Base-by-base conservation (phyloP, 2,113 vertebrate genomes). In the Tyrannus savana region DNA sequence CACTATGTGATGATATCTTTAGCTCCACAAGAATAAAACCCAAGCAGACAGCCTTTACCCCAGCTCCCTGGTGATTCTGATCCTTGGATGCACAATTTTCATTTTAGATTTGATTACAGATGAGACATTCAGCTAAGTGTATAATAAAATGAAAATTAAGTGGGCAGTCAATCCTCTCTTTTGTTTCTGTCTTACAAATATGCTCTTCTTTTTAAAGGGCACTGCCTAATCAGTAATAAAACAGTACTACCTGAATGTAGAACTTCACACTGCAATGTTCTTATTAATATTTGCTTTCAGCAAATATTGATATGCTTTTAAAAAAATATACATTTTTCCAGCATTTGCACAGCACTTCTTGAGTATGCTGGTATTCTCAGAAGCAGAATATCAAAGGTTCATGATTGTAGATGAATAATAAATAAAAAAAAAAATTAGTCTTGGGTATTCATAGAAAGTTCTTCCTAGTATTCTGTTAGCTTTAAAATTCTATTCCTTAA, bases 341-440 rank as follows among this genome's bases (percentile, higher is more conserved):
- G 16, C 69, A 46, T 73, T 92, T 79, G 25, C 21, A 39, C 12
- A 58, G 7, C 21, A 53, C 3, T 66, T 12, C 15, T 88, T 80
- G 16, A 63, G 3, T 46, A 47, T 19, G 12, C 4, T 1, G 0
- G 5, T 56, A 37, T 18, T 75, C 44, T 71, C 55, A 68, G 52
- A 79, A 84, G 24, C 12, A 56, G 28, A 74, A 58, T 9, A 60
- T 17, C 17, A 10, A 47, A 63, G 33, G 42, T 78, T 41, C 17
- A 60, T 1, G 1, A 10, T 12, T 7, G 6, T 19, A 37, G 19
- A 17, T 30, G 6, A 49, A 39, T 49, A 27, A 50, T 31, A 39
- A 72, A 60, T 12, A 44, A 44, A 31, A 7, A 67, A 74, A 31
- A 66, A 68, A 28, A 28, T 42, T 18, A 46, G 7, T n/a, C 28